These are phyloP conservation scores for Spicauda simplicius DNA, from an alignment of 2,888 invertebrate species.

Conservation along the genomic window DNA sequence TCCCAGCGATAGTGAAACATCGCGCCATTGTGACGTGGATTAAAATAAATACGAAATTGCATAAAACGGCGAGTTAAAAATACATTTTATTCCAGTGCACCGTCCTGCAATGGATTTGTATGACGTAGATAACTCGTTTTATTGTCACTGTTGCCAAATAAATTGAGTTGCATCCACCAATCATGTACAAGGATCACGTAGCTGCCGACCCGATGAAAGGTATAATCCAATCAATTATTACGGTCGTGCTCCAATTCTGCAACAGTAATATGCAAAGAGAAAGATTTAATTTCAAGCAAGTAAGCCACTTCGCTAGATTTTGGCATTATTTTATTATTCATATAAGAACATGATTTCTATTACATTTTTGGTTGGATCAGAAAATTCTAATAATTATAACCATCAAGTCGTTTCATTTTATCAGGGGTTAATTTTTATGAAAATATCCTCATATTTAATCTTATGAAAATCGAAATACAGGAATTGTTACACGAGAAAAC, in stretches of 20 bases:
- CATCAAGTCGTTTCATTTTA: too few species aligned
- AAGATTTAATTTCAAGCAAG: slow-evolving; percentile 47
- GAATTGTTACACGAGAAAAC: too few species aligned
- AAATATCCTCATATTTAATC: too few species aligned
- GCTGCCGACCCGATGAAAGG: slow-evolving; percentile 61
- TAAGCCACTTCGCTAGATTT: slow-evolving; percentile 1
- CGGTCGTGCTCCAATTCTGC: slow-evolving; percentile 64
- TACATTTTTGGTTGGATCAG: too few species aligned
- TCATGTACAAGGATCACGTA: slow-evolving; percentile 74
- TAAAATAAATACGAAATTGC: slow-evolving; percentile 31
- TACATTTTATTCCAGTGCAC: slow-evolving; percentile 28
- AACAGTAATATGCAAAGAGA: slow-evolving; percentile 57
- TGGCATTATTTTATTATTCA: too few species aligned
- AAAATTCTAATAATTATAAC: too few species aligned
- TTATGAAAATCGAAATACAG: too few species aligned
- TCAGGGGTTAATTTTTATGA: too few species aligned
- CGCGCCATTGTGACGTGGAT: slow-evolving; percentile 14
- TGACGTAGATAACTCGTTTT: slow-evolving; percentile 62
- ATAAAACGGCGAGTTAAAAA: slow-evolving; percentile 39
- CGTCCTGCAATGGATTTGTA: slow-evolving; percentile 46
- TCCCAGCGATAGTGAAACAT: slow-evolving; percentile 19
- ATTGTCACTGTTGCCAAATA: slow-evolving; percentile 73
- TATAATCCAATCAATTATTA: slow-evolving; percentile 79
- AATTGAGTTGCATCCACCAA: slow-evolving; percentile 61
- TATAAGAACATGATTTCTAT: too few species aligned